These are phyloP conservation scores for Aphelinus certus DNA, from an alignment of 1,140 invertebrate species.

Conservation along the genomic window DNA sequence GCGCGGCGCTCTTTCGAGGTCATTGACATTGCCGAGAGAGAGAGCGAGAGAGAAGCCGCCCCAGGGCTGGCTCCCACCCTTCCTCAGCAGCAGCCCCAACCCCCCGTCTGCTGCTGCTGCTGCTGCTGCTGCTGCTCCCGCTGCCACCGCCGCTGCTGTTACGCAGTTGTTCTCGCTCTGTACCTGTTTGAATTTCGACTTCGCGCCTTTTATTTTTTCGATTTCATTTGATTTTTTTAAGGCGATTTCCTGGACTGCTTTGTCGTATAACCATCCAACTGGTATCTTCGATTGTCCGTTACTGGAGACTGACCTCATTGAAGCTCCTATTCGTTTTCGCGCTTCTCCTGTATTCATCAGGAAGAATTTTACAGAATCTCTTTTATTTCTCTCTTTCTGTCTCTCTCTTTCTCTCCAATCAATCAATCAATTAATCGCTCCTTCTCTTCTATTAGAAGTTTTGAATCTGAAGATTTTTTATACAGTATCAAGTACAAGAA, in stretches of 20 bases:
- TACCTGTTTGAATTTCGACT: not conserved
- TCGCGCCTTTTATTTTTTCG: not conserved
- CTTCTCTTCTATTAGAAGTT: no score
- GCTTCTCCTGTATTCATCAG: not conserved
- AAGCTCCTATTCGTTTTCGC: no score
- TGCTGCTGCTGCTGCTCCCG: not conserved
- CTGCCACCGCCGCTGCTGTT: not conserved
- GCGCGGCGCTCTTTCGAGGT: constrained; percentile 29
- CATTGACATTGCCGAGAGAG: constrained; percentile 31
- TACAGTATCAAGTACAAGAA: no score
- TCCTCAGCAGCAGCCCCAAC: not conserved
- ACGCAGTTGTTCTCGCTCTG: not conserved
- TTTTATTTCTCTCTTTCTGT: no score
- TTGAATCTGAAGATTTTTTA: no score
- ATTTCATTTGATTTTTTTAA: constrained; percentile 2
- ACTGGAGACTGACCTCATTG: no score
- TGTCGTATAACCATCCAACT: no score
- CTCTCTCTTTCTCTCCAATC: no score
- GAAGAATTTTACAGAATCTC: no score
- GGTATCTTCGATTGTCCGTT: no score
- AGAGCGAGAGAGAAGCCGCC: not conserved
- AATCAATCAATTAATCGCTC: no score
- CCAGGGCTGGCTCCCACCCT: constrained; percentile 10
- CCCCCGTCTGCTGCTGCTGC: not conserved
- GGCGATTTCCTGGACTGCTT: no score